A percentile compares a stretch with the other conserved stretches of the same genome.
phyloP scores from a whole-genome alignment of 2,113 vertebrate genomes.

The Gavialis gangeticus region DNA sequence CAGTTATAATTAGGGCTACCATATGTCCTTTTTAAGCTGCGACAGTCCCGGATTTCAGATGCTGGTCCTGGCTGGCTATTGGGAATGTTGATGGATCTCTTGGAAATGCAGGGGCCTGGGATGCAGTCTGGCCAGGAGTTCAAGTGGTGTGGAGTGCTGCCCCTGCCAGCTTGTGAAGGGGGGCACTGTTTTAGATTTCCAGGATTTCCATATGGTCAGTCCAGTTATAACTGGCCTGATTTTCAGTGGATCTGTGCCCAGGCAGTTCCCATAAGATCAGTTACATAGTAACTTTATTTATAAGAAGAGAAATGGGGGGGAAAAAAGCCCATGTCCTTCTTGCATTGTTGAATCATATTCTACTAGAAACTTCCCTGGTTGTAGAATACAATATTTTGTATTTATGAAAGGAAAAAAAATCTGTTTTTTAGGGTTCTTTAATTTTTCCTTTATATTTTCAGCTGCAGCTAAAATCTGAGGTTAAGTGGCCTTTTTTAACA shows the following conservation, averaged over 20 bases:
- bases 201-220: too few relatives aligned
- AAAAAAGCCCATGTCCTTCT: background rate
- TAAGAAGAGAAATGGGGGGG: background rate
- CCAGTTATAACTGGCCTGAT: rapidly evolving
- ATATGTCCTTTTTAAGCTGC: too few relatives aligned
- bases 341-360: background rate
- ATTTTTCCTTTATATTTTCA: background rate
- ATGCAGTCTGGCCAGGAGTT: too few relatives aligned
- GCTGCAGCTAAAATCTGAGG: background rate
- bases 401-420: background rate
- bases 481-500: background rate
- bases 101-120: too few relatives aligned
- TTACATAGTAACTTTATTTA: background rate
- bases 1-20: too few relatives aligned
- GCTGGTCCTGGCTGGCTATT: too few relatives aligned
- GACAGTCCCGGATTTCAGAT: too few relatives aligned
- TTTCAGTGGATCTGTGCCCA: background rate
- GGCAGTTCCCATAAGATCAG: background rate
- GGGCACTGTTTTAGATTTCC: too few relatives aligned
- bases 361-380: background rate
- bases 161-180: too few relatives aligned
- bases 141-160: too few relatives aligned
- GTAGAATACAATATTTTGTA: background rate
- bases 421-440: background rate
- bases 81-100: too few relatives aligned